A percentile compares a stretch with the other conserved stretches of the same genome.
Conservation (phyloP, 2,797 vertebrate genomes). For the Syncerus caffer region DNA sequence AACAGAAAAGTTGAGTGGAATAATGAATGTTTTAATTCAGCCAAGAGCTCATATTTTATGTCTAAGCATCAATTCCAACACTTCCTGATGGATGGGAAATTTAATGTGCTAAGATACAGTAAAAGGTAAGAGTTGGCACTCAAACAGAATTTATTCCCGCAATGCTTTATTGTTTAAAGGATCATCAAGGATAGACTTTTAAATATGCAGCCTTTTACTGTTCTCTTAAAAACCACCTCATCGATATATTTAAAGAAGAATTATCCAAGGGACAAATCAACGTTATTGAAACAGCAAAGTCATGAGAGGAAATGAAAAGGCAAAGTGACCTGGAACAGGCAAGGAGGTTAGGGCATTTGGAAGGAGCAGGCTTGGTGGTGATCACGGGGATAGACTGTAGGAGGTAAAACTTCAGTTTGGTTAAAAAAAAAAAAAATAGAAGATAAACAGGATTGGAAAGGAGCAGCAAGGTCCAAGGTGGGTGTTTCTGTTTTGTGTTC, state of each 20-base stretch:
- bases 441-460: background rate
- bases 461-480: background rate
- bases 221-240: background rate
- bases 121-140: constrained; percentile 47
- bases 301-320: constrained; percentile 8
- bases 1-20: constrained; percentile 72
- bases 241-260: background rate
- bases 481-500: background rate
- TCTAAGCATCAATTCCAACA: constrained; percentile 50
- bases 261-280: background rate
- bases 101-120: constrained; percentile 56
- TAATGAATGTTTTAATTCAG: constrained; percentile 69
- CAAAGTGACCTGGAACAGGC: background rate
- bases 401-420: background rate
- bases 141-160: constrained; percentile 35
- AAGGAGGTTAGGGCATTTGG: background rate
- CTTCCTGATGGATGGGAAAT: constrained; percentile 64
- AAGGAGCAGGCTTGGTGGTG: background rate
- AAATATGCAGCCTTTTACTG: background rate
- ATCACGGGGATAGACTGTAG: background rate
- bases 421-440: background rate
- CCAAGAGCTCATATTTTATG: constrained; percentile 64
- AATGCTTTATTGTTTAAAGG: constrained; percentile 14
- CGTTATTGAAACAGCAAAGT: constrained; percentile 7
- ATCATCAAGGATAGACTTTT: background rate